These are phyloP conservation scores for Rhopilema esculentum DNA, from an alignment of 30 jellyfish, hydroid and myxozoan genomes.

Conservation along the genomic window DNA sequence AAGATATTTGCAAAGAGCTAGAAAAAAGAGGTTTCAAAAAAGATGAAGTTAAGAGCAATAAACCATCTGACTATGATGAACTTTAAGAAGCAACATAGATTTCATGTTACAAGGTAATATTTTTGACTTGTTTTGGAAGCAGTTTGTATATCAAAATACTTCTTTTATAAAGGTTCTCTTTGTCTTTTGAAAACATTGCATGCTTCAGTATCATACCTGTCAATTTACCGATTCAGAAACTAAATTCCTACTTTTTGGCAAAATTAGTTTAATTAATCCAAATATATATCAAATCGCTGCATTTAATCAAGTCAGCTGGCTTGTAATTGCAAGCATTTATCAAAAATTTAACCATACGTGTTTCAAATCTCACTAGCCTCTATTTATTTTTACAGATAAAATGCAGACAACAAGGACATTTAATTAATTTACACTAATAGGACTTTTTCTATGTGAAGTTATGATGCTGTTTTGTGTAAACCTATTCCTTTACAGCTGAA, in stretches of 20 bases:
- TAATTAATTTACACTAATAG: background rate
- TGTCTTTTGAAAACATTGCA: too few relatives aligned
- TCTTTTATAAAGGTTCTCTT: too few relatives aligned
- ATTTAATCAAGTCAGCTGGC: too few relatives aligned
- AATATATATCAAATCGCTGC: too few relatives aligned
- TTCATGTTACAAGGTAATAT: background rate
- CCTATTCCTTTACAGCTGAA: slow-evolving; percentile 24
- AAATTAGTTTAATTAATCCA: too few relatives aligned
- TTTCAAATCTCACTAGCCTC: too few relatives aligned
- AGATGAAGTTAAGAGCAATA: slow-evolving; percentile 3
- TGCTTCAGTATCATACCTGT: too few relatives aligned
- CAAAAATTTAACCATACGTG: too few relatives aligned
- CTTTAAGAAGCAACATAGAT: slow-evolving; percentile 4
- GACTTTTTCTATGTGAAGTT: slow-evolving; percentile 21
- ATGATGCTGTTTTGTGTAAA: slow-evolving; percentile 63
- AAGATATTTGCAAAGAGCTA: slow-evolving; percentile 52
- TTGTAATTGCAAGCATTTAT: too few relatives aligned
- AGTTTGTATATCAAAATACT: background rate
- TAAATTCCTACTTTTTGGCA: too few relatives aligned
- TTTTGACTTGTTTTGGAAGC: background rate
- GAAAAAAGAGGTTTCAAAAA: slow-evolving; percentile 66
- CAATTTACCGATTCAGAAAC: too few relatives aligned
- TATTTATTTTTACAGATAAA: background rate
- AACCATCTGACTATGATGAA: slow-evolving; percentile 58
- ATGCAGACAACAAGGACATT: background rate